phyloP scores from a whole-genome alignment of 2,113 vertebrate genomes.

The Ramphastos sulfuratus region DNA sequence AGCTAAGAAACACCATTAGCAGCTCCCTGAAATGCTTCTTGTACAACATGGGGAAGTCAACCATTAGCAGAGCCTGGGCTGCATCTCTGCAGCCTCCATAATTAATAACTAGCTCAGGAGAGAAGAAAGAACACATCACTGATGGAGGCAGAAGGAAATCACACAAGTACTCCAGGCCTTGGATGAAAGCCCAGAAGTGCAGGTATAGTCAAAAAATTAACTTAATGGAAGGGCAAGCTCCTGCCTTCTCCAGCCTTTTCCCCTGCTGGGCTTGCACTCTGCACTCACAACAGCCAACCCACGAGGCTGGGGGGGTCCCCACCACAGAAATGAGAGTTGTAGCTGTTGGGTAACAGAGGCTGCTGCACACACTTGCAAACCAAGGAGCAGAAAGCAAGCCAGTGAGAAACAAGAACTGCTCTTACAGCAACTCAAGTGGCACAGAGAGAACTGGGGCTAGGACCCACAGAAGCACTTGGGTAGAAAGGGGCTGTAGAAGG shows the following conservation, averaged over 20 bases:
- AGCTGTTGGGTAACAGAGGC: neutral
- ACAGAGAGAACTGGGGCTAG: accelerated
- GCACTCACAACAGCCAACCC: neutral
- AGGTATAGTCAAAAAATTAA: slow-evolving; percentile 35
- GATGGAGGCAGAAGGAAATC: slow-evolving; percentile 2
- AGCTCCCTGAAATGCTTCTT: neutral
- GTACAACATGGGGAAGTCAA: neutral
- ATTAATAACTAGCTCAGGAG: slow-evolving; percentile 54
- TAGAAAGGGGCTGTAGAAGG: neutral
- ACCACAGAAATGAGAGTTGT: neutral
- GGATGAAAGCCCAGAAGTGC: slow-evolving; percentile 32
- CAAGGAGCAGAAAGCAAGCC: neutral
- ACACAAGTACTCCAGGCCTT: neutral
- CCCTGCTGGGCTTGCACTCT: neutral
- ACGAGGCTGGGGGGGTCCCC: neutral
- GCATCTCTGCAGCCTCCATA: slow-evolving; percentile 38
- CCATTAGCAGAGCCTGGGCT: slow-evolving; percentile 35
- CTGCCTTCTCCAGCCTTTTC: neutral
- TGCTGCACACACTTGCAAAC: neutral
- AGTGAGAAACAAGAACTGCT: neutral
- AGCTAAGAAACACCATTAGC: slow-evolving; percentile 4
- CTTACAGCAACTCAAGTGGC: accelerated
- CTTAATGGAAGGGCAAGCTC: slow-evolving; percentile 7
- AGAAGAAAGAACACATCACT: neutral
- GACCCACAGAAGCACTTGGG: accelerated